Evolutionary conservation across 2,113 vertebrate species (phyloP).

Genomic region (Pelmatolapia mariae): DNA sequence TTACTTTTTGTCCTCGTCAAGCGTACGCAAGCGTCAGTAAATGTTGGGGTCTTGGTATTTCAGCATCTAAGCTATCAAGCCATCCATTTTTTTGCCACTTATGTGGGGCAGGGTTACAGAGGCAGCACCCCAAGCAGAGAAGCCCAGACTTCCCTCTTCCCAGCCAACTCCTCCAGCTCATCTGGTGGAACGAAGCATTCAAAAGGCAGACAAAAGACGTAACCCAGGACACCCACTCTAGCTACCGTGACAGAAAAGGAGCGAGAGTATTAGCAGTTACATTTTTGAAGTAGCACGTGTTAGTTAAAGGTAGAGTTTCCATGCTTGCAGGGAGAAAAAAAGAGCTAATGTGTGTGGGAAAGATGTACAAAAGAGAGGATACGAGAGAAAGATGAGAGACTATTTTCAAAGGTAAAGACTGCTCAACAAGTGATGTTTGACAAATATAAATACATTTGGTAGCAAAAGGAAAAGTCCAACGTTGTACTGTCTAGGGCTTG

Average conservation of each 20-base stretch:
- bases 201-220: not conserved
- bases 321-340: not conserved
- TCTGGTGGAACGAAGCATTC: not conserved
- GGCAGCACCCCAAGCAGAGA: not conserved
- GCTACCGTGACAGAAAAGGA: not conserved
- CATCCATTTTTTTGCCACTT: not conserved
- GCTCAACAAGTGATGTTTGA: not conserved
- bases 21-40: not conserved
- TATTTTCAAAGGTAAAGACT: not conserved
- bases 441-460: not conserved
- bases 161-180: not conserved
- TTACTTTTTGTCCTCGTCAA: not conserved
- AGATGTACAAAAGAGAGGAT: not conserved
- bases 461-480: not conserved
- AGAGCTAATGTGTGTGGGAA: not conserved
- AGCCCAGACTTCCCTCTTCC: not conserved
- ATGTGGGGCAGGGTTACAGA: not conserved
- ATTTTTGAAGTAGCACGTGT: not conserved
- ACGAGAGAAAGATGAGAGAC: not conserved
- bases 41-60: not conserved
- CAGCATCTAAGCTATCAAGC: not conserved
- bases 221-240: not conserved
- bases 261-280: not conserved
- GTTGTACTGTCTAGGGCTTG: not conserved
- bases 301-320: not conserved